Percentiles rank a stretch among this genome's conserved stretches.
phyloP scores from a whole-genome alignment of 2,888 invertebrate species.

The Temnothorax rugatulus region DNA sequence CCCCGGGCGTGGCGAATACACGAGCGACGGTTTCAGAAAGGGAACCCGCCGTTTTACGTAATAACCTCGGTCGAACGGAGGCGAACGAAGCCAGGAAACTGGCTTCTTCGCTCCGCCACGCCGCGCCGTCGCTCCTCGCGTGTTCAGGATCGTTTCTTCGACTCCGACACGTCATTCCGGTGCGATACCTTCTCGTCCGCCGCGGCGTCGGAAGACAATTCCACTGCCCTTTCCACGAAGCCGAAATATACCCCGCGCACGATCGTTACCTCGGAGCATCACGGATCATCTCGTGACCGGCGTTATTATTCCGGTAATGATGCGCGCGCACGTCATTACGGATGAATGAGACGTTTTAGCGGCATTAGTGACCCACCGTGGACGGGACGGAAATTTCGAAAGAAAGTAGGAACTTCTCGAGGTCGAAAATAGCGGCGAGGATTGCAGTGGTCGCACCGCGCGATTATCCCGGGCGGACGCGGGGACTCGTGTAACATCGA shows the following conservation, averaged over 20 bases:
- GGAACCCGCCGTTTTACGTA: slow-evolving; percentile 74
- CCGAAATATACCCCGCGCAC: slow-evolving; percentile 53
- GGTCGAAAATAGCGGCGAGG: slow-evolving; percentile 22
- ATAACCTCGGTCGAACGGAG: slow-evolving; percentile 60
- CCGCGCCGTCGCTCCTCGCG: slow-evolving; percentile 53
- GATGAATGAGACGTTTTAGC: slow-evolving; percentile 53
- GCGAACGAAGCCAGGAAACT: slow-evolving; percentile 64
- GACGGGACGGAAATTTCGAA: slow-evolving; percentile 26
- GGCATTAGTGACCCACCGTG: slow-evolving; percentile 35
- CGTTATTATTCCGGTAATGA: slow-evolving; percentile 77
- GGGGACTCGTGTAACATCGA: neutral
- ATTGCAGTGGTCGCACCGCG: slow-evolving; percentile 1
- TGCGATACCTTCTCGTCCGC: slow-evolving; percentile 57
- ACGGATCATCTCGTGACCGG: slow-evolving; percentile 79
- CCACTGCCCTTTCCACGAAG: slow-evolving; percentile 60
- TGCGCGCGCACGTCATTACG: slow-evolving; percentile 51
- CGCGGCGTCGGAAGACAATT: slow-evolving; percentile 35
- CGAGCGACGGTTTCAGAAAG: slow-evolving; percentile 61
- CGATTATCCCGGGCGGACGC: slow-evolving; percentile 3
- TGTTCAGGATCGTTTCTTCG: slow-evolving; percentile 66
- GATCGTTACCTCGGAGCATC: slow-evolving; percentile 52
- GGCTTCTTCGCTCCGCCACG: slow-evolving; percentile 35
- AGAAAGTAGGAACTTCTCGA: slow-evolving; percentile 8
- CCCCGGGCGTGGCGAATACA: slow-evolving; percentile 69
- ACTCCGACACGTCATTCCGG: slow-evolving; percentile 59